Evolutionary conservation across 2,888 invertebrate genomes (phyloP).

Genomic region (Sinopyrophorus schimmeli): DNA sequence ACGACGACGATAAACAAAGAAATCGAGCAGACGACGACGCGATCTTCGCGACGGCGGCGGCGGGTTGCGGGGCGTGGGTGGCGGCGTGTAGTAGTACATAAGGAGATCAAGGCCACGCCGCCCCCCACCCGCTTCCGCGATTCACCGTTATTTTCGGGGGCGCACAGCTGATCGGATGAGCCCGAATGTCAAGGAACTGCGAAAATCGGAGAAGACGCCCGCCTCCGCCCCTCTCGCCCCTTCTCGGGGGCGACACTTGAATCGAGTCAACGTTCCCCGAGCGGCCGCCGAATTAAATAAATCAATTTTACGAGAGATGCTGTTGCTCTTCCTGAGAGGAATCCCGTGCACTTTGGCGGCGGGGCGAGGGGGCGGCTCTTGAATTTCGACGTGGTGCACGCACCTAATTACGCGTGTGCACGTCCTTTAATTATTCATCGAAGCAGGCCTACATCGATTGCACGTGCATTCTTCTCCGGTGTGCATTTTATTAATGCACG

Average conservation of each 20-base stretch:
- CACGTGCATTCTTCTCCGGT: slow-evolving; percentile 48
- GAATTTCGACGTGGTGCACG: slow-evolving; percentile 22
- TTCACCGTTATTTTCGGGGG: slow-evolving; percentile 39
- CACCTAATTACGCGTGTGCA: slow-evolving; percentile 45
- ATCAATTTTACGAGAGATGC: slow-evolving; percentile 38
- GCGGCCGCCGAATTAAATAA: slow-evolving; percentile 37
- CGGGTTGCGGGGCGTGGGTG: slow-evolving; percentile 17
- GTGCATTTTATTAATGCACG: slow-evolving; percentile 44
- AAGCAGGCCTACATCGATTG: slow-evolving; percentile 50
- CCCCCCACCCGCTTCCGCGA: too few species aligned
- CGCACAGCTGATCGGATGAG: slow-evolving; percentile 38
- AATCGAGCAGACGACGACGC: slow-evolving; percentile 27
- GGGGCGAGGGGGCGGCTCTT: slow-evolving; percentile 8
- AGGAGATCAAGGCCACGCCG: slow-evolving; percentile 39
- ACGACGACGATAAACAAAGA: slow-evolving; percentile 21
- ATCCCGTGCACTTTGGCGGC: neutral
- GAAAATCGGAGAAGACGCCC: slow-evolving; percentile 11
- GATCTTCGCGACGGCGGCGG: too few species aligned
- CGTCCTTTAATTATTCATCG: slow-evolving; percentile 50
- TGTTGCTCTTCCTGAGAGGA: slow-evolving; percentile 30
- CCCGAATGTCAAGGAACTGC: slow-evolving; percentile 39
- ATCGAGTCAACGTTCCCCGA: slow-evolving; percentile 37
- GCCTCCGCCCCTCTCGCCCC: slow-evolving; percentile 31
- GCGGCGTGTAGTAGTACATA: too few species aligned
- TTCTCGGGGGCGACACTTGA: slow-evolving; percentile 33